Evolutionary conservation across 2,797 vertebrate genomes (phyloP), one percentile per base, ranked within the genome.

Genomic region (Tarsius wallacei): DNA sequence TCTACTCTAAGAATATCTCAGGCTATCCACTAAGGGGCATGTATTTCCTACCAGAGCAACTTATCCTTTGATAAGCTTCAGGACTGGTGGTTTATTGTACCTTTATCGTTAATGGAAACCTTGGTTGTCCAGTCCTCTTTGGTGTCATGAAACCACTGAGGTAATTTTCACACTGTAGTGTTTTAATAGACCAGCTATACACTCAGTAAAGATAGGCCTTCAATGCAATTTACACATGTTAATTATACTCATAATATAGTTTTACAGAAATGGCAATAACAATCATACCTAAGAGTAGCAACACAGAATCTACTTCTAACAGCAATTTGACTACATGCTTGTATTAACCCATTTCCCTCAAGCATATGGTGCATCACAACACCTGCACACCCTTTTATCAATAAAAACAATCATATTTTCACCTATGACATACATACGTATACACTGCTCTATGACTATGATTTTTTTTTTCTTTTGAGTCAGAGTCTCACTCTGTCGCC

Each of bases 41-140:
- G 7, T 28, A 95, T 96, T 96, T 97, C 59, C 64, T 55, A 95
- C 78, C 26, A 96, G 93, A 97, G 26, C 91, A 85, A 93, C 87
- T 87, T 77, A 90, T 87, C 82, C 49, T 93, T 90, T 87, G 31
- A 3, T 85, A 93, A 94, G 57, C 76, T 87, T 87, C 1, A 89
- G 51, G 31, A 17, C 49, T 86, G 11, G 24, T 47, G 33, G 9
- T 68, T 95, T 81, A 85, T 7, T 82, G 77, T 74, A 68, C 42
- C 31, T 96, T 76, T 74, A 74, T 26, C 47, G 71, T 87, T 81
- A 89, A 93, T 59, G 80, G 55, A 91, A 90, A 97, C 31, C 13
- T 42, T 84, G 26, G 55, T 71, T 86, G 51, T 21, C 49, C 84
- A 77, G n/a, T 93, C 28, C 76, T 77, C 36, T 96, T 83, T 78